Base-by-base conservation (phyloP, 2,113 vertebrate genomes). In the Sturnus vulgaris region DNA sequence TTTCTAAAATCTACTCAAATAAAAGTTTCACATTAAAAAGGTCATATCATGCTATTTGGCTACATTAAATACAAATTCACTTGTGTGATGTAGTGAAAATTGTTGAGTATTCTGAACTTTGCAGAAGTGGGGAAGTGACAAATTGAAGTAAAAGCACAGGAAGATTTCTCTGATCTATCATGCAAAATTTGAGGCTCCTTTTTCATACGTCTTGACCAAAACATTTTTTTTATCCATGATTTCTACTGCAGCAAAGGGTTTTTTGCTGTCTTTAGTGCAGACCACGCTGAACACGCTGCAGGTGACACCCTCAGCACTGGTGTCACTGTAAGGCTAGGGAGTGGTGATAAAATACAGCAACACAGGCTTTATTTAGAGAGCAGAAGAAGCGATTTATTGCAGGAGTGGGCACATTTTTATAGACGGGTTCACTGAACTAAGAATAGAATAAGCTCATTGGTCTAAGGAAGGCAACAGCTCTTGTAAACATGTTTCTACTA, bases 281-380 rank as follows among this genome's bases (percentile, higher is more conserved):
- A 33, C 7, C 16, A 35, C 0, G 0, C 7, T 7, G 12, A 61
- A 1, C 6, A 30, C 24, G 5, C 8, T 7, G 21, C 35, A 69
- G 23, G 25, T n/a, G 50, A 3, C 33, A n/a, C 12, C 42, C 28
- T 31, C 46, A 56, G 11, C 39, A 17, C 16, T 18, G 15, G 8
- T 5, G 14, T 23, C 33, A 15, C 15, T 42, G 40, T 42, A 42
- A 42, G 40, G 40, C 40, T 6, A 42, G 40, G 40, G 40, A 42
- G 14, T 12, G 12, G 40, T 6, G 40, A 42, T 15, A 42, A 15
- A 42, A 14, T 42, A 15, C 40, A 42, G 40, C 40, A 42, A 42
- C 40, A 42, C 15, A 15, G 40, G 40, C 40, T 42, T 42, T 42
- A 15, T 42, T 42, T 15, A 42, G 40, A 42, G 15, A 42, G 40